phyloP scores from a whole-genome alignment of 2,888 invertebrate genomes.

The Drosophila affinis region DNA sequence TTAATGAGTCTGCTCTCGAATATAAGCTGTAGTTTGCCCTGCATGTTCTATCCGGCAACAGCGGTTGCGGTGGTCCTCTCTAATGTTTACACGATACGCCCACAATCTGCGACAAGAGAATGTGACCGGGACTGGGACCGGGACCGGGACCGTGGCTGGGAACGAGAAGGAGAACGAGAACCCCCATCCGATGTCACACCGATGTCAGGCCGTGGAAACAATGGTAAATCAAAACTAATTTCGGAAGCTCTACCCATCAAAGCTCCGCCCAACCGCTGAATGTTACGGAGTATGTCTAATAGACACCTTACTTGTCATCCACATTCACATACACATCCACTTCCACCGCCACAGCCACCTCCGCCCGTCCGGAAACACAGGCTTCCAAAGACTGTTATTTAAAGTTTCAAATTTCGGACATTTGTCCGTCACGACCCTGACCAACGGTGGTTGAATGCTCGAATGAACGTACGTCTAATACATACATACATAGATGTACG shows the following conservation, averaged over 20 bases:
- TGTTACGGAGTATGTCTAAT: slow-evolving; percentile 22
- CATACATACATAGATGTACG: slow-evolving; percentile 19
- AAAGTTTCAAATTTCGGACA: slow-evolving; percentile 80
- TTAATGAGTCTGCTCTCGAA: not conserved
- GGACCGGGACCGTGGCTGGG: no score
- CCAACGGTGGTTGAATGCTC: slow-evolving; percentile 57
- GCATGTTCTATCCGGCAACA: slow-evolving; percentile 36
- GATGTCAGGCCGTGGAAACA: slow-evolving; percentile 45
- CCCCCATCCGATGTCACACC: slow-evolving; percentile 39
- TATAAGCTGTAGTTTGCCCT: slow-evolving; percentile 21
- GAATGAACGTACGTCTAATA: slow-evolving; percentile 21
- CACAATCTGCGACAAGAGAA: slow-evolving; percentile 16
- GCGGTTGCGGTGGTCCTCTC: slow-evolving; percentile 43
- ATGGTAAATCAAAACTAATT: slow-evolving; percentile 68
- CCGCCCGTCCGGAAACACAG: slow-evolving; percentile 21
- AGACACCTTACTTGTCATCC: slow-evolving; percentile 9
- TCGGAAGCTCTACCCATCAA: slow-evolving; percentile 29
- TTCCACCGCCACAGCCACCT: not conserved
- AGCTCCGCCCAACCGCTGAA: slow-evolving; percentile 55
- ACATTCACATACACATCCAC: not conserved
- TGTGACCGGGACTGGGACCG: slow-evolving; percentile 31
- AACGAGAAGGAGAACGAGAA: no score
- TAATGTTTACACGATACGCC: slow-evolving; percentile 49
- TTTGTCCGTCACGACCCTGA: slow-evolving; percentile 66
- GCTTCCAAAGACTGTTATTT: slow-evolving; percentile 51